Conservation (phyloP, 2,888 invertebrate genomes). For the Eupithecia abbreviata region DNA sequence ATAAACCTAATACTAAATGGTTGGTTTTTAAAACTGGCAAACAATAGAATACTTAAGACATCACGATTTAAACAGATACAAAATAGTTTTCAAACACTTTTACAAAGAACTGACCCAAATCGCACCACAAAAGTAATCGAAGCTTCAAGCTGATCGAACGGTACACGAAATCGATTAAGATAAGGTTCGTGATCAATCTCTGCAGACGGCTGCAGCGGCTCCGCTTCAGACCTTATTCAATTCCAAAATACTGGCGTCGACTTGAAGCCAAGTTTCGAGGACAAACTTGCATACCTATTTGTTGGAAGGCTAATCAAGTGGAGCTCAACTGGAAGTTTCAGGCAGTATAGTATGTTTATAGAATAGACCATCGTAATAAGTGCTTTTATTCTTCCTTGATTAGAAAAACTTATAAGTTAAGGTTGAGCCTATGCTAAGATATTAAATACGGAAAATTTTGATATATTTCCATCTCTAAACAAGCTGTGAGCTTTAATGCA, state of each 20-base stretch:
- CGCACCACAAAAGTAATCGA: conserved; percentile 17
- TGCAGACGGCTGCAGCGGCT: conserved; percentile 7
- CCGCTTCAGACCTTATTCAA: conserved; percentile 5
- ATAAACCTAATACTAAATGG: neutral
- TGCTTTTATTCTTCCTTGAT: neutral
- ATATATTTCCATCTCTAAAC: neutral
- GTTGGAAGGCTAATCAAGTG: conserved; percentile 19
- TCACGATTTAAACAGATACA: neutral
- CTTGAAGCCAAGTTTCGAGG: conserved; percentile 14
- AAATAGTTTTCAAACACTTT: neutral
- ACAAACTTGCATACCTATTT: conserved; percentile 13
- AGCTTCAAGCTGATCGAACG: conserved; percentile 14
- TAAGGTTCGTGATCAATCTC: conserved; percentile 31
- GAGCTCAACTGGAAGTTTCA: conserved; percentile 7
- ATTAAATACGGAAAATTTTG: neutral
- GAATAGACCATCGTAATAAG: neutral
- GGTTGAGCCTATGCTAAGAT: neutral
- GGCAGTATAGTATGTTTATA: neutral
- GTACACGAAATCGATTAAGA: conserved; percentile 31
- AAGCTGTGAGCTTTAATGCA: neutral
- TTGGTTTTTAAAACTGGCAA: neutral
- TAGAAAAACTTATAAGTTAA: neutral
- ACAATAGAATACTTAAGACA: neutral
- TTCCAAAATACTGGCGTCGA: neutral
- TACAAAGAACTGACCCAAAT: conserved; percentile 19